These are phyloP conservation scores for Phymanthus crucifer DNA, from an alignment of 92 coral and sea anemone species.

Conservation along the genomic window DNA sequence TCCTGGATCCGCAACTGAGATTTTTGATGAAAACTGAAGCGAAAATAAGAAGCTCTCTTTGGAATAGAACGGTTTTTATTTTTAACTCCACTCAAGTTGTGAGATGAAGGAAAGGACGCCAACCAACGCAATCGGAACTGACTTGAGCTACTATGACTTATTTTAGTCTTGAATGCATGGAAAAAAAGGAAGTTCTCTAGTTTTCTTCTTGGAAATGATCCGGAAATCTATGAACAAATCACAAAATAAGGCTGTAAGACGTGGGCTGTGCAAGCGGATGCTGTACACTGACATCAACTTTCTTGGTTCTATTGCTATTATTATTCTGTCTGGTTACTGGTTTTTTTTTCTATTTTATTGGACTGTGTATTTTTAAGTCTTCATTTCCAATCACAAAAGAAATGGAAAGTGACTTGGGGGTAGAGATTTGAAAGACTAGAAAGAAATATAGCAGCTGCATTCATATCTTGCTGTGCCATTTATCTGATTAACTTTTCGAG, in stretches of 20 bases:
- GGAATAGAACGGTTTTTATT: not conserved
- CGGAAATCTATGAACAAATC: not conserved
- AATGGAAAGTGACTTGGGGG: not conserved
- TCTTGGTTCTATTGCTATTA: too few species aligned
- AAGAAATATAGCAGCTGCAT: not conserved
- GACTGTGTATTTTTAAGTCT: not conserved
- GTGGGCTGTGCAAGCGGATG: not conserved
- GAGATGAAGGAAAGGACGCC: not conserved
- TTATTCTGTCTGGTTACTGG: not conserved
- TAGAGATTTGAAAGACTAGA: not conserved
- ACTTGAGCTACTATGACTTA: not conserved
- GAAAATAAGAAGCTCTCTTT: not conserved
- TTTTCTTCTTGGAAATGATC: not conserved
- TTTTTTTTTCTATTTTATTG: not conserved
- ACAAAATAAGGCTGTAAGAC: not conserved
- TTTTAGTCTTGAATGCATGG: not conserved
- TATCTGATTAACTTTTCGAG: not conserved
- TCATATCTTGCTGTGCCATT: not conserved
- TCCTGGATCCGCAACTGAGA: too few species aligned
- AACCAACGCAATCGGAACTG: not conserved
- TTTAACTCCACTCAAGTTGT: not conserved
- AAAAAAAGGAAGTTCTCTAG: not conserved
- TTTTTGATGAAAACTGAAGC: too few species aligned
- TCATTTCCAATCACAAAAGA: not conserved
- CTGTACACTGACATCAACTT: too few species aligned